A percentile compares a stretch with the other conserved stretches of the same genome.
Conservation (phyloP, 2,113 vertebrate genomes). For the Vicugna pacos region DNA sequence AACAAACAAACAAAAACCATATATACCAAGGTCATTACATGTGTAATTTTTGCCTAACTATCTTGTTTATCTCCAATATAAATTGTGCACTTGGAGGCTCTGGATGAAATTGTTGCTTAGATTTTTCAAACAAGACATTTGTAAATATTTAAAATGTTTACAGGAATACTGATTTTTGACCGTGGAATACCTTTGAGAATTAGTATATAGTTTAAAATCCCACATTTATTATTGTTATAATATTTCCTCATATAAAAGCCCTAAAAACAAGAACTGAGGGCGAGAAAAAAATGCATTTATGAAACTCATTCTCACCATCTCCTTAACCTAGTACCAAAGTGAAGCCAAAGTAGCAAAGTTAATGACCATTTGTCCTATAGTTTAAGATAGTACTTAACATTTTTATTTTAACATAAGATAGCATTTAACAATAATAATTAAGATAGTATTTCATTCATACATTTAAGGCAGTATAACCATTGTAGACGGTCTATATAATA, state of each 20-base stretch:
- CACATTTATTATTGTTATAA: not conserved
- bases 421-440: too few species aligned
- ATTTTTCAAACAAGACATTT: not conserved
- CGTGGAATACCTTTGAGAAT: not conserved
- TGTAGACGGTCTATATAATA: too few species aligned
- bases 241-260: not conserved
- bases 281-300: not conserved
- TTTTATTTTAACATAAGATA: too few species aligned
- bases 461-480: too few species aligned
- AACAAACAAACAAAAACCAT: not conserved
- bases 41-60: not conserved
- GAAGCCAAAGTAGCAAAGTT: not conserved
- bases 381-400: too few species aligned
- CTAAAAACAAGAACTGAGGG: not conserved
- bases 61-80: not conserved
- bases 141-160: conserved; percentile 15
- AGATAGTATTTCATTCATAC: too few species aligned
- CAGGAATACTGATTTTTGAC: not conserved
- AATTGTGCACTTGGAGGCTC: not conserved
- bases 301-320: not conserved
- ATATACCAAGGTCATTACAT: not conserved
- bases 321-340: not conserved
- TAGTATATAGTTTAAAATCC: not conserved
- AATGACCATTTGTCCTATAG: not conserved
- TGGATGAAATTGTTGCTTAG: not conserved